Conservation (phyloP, 2,888 invertebrate species). For the Macropis europaea region DNA sequence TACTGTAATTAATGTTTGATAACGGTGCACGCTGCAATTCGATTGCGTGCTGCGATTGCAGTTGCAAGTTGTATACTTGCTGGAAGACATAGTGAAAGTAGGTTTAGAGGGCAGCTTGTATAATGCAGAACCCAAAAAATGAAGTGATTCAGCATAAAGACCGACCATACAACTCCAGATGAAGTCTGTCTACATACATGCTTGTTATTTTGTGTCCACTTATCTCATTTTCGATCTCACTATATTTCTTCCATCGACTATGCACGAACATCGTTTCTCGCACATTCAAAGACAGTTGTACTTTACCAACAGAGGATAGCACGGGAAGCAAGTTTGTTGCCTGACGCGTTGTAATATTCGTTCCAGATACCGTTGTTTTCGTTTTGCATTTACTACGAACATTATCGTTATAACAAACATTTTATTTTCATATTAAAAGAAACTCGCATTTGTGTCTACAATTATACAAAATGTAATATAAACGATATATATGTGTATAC, state of each 20-base stretch:
- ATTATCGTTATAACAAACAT: slow-evolving; percentile 7
- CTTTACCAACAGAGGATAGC: slow-evolving; percentile 13
- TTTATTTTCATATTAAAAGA: background rate
- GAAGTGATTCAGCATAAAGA: too few species aligned
- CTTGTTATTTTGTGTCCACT: too few species aligned
- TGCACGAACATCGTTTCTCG: background rate
- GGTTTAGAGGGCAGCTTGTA: too few species aligned
- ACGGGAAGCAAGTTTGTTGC: background rate
- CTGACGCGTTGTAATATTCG: slow-evolving; percentile 16
- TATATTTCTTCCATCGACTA: background rate
- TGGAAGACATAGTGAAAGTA: too few species aligned
- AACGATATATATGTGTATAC: too few species aligned
- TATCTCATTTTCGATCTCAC: too few species aligned
- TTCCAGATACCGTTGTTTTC: slow-evolving; percentile 18
- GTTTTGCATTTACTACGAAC: slow-evolving; percentile 27
- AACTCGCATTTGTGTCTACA: background rate
- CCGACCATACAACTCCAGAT: too few species aligned
- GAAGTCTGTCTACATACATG: too few species aligned
- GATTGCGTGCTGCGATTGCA: slow-evolving; percentile 23
- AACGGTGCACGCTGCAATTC: slow-evolving; percentile 25
- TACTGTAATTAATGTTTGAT: slow-evolving; percentile 20
- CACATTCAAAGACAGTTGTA: slow-evolving; percentile 27
- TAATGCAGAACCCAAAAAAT: too few species aligned
- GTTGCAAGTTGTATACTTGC: too few species aligned
- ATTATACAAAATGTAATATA: background rate